Evolutionary conservation across 2,888 invertebrate species (phyloP), one percentile per base, ranked within the genome.

Genomic region (Standfussiana lucernea): DNA sequence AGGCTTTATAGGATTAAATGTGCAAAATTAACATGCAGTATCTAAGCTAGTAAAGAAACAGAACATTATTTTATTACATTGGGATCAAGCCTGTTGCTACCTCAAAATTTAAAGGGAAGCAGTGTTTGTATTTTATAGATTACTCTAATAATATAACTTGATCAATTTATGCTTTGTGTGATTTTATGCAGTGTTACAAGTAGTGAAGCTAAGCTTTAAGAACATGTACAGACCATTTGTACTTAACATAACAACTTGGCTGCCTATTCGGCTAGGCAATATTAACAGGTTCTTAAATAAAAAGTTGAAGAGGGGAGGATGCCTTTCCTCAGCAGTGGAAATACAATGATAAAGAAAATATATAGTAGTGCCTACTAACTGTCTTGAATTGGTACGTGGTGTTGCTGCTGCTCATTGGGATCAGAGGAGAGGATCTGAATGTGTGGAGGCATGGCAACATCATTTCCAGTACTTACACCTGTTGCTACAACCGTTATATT

Each of bases 401-500:
- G 96, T 75, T 95, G 95, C 62, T 94, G 95, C 77, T 94, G 96
- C 24, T 96, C 96, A 88, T 83, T 93, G 4, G 91, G 93, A 68
- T 96, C 96, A 11, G 95, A 93, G 24, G 96, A 95, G 3, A 96
- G 92, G 73, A 96, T 96, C 86, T 96, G 96, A 80, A 96, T 96
- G 76, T 96, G 96, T n/a, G 96, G 96, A 7, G 95, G 95, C 95
- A 96, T 96, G 5, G 93, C 72, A 42, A 96, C 96, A 50, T 96
- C 96, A 89, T 95, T 96, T 50, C 92, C 92, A 28, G 92, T 89
- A 77, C 92, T 92, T 2, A 96, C 96, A 67, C 96, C 95, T 2
- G 96, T 94, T 0, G 97, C 95, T 37, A 97, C 97, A 42, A 97
- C 97, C 24, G 97, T 96, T 82, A 97, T 97, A 71, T 97, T 96